phyloP scores from a whole-genome alignment of 2,797 vertebrate species.

The Liparis tanakae region DNA sequence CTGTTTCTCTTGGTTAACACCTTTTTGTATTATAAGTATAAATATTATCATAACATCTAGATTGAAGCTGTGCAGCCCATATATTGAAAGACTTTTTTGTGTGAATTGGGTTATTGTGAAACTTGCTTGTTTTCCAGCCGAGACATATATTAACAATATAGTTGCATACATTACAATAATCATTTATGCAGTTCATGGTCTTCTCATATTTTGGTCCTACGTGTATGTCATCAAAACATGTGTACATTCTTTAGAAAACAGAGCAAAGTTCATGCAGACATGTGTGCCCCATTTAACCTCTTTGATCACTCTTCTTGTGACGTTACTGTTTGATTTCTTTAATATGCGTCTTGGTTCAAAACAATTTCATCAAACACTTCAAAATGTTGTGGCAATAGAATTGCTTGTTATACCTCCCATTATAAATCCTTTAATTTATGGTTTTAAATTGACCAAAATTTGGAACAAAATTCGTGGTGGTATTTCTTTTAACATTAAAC shows the following conservation, averaged over 20 bases:
- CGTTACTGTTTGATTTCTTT: constrained; percentile 30
- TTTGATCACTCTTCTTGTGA: neutral
- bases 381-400: neutral
- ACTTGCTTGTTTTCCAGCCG: constrained; percentile 45
- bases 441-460: no score
- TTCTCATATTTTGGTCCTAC: constrained; percentile 55
- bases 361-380: neutral
- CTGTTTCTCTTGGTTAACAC: constrained; percentile 31
- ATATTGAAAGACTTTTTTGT: constrained; percentile 38
- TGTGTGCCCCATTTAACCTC: constrained; percentile 61
- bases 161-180: constrained; percentile 32
- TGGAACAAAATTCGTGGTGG: no score
- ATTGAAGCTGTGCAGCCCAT: constrained; percentile 41
- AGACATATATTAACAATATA: constrained; percentile 14
- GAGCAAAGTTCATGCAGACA: constrained; percentile 63
- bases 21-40: constrained; percentile 5
- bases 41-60: constrained; percentile 40
- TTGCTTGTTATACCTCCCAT: no score
- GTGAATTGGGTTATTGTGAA: constrained; percentile 52
- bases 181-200: constrained; percentile 11
- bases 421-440: no score
- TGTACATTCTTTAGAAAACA: constrained; percentile 46
- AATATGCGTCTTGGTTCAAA: no score
- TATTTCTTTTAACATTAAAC: no score
- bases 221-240: constrained; percentile 52